Percentiles rank a stretch among this genome's conserved stretches.
Conservation (phyloP, 2,888 invertebrate species). For the Eupithecia centaureata region DNA sequence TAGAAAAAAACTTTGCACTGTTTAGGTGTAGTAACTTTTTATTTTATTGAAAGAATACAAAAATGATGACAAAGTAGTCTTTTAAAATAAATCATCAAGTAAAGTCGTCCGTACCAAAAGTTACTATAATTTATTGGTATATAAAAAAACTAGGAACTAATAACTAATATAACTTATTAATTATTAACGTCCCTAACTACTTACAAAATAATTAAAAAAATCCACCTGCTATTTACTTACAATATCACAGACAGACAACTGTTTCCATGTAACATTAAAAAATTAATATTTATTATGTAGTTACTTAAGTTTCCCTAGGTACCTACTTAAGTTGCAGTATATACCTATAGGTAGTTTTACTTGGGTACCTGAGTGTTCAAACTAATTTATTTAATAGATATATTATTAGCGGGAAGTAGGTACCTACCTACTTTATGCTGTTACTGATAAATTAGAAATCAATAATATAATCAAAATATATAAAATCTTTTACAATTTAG, state of each 20-base stretch:
- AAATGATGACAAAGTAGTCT: no score
- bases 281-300: no score
- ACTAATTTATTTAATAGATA: background rate
- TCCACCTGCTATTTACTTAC: constrained; percentile 46
- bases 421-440: background rate
- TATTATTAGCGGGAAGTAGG: background rate
- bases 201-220: background rate
- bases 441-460: background rate
- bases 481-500: background rate
- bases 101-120: background rate
- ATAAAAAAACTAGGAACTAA: background rate
- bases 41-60: background rate
- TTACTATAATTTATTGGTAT: no score
- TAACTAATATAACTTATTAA: no score
- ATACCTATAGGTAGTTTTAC: no score
- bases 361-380: no score
- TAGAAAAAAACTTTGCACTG: background rate
- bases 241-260: constrained; percentile 57
- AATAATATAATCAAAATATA: background rate
- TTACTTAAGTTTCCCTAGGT: no score
- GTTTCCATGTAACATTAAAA: constrained; percentile 21
- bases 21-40: background rate
- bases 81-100: background rate
- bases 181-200: background rate
- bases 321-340: no score